phyloP scores from a whole-genome alignment of 2,888 invertebrate species.

The Toxonevra muliebris region DNA sequence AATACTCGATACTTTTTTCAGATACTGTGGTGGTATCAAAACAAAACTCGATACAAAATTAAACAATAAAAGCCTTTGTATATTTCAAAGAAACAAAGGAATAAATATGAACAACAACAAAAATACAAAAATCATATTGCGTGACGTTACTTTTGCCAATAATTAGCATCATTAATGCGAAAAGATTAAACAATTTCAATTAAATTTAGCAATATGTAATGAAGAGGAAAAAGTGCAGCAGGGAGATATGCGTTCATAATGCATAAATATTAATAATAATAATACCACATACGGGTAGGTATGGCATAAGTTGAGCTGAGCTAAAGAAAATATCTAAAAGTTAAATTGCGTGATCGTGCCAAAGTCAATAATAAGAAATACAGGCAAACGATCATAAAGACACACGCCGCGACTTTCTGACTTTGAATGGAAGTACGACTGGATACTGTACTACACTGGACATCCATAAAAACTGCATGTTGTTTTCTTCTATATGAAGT shows the following conservation, averaged over 20 bases:
- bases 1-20: too few relatives aligned
- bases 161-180: slow-evolving; percentile 39
- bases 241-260: background rate
- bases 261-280: background rate
- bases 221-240: slow-evolving; percentile 17
- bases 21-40: too few relatives aligned
- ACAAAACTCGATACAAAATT: too few relatives aligned
- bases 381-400: slow-evolving; percentile 5
- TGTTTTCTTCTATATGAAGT: too few relatives aligned
- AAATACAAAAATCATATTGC: slow-evolving; percentile 16
- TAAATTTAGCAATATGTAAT: slow-evolving; percentile 16
- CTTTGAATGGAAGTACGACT: too few relatives aligned
- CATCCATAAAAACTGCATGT: too few relatives aligned
- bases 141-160: slow-evolving; percentile 34
- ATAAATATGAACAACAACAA: too few relatives aligned
- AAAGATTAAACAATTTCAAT: slow-evolving; percentile 38
- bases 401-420: too few relatives aligned
- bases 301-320: background rate
- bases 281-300: too few relatives aligned
- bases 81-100: too few relatives aligned
- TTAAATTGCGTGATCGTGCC: slow-evolving; percentile 35
- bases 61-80: too few relatives aligned
- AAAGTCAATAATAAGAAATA: slow-evolving; percentile 36
- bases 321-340: slow-evolving; percentile 15
- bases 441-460: too few relatives aligned